Percentiles rank a stretch among this genome's conserved stretches.
Evolutionary conservation across 2,888 invertebrate genomes (phyloP).

Genomic region (Harpalus rufipes): DNA sequence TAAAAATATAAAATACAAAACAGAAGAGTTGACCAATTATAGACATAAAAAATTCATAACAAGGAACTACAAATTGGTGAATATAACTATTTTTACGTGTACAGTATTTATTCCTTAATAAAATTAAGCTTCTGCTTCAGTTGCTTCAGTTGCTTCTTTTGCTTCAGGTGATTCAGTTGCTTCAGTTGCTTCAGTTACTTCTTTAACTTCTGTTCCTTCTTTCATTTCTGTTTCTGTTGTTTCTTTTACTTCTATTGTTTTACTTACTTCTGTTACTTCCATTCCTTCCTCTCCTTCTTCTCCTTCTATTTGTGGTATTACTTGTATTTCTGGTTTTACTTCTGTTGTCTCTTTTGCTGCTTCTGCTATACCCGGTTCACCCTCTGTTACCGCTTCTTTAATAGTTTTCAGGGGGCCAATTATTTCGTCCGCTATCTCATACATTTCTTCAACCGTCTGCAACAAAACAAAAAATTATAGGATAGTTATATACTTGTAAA

Average conservation of each 20-base stretch:
- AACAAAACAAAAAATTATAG: conserved; percentile 20
- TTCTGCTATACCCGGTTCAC: conserved; percentile 7
- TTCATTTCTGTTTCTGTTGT: background rate
- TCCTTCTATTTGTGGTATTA: too few relatives aligned
- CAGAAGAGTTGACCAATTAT: background rate
- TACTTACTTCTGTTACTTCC: too few relatives aligned
- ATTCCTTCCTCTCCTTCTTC: too few relatives aligned
- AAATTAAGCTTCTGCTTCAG: background rate
- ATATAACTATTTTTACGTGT: background rate
- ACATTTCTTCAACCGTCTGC: conserved; percentile 85
- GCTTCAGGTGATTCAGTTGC: too few relatives aligned
- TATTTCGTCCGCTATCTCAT: conserved; percentile 83
- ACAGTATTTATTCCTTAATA: background rate
- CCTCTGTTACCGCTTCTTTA: conserved; percentile 68
- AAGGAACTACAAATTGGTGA: background rate
- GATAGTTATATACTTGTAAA: background rate
- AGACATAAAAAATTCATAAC: background rate
- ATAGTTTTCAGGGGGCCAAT: conserved; percentile 77
- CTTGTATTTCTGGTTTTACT: too few relatives aligned
- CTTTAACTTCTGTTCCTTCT: too few relatives aligned
- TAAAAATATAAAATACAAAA: conserved; percentile 8
- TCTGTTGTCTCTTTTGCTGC: too few relatives aligned
- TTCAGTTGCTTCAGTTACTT: too few relatives aligned
- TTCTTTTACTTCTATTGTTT: background rate
- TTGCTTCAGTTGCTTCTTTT: too few relatives aligned